These are phyloP conservation scores for Halichoerus grypus DNA, from an alignment of 2,113 vertebrate genomes.

Conservation along the genomic window DNA sequence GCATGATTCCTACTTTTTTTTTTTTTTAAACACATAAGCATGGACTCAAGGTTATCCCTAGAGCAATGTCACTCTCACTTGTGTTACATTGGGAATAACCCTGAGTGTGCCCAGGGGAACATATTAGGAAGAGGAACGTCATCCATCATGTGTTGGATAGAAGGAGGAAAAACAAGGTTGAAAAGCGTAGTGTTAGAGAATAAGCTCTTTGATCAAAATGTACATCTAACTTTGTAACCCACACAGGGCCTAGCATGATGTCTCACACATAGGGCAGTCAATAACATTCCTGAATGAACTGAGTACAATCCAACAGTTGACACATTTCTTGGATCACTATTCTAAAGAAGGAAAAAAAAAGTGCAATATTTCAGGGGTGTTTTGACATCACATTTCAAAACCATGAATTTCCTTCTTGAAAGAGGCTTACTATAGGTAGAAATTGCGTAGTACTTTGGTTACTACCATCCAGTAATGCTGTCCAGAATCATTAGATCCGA, in stretches of 20 bases:
- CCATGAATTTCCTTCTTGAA: not conserved
- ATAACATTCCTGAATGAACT: not conserved
- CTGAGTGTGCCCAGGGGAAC: not conserved
- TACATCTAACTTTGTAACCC: not conserved
- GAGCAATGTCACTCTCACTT: not conserved
- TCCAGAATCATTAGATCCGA: not conserved
- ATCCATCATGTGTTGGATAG: not conserved
- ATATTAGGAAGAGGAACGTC: not conserved
- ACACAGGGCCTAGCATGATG: not conserved
- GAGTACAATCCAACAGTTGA: not conserved
- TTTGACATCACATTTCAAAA: not conserved
- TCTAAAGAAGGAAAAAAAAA: not conserved
- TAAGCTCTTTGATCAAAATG: not conserved
- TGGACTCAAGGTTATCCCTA: not conserved
- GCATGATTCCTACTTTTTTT: not conserved
- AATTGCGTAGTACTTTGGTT: not conserved
- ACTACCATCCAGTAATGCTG: not conserved
- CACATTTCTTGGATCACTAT: not conserved
- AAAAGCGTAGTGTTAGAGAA: not conserved
- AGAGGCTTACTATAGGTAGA: not conserved
- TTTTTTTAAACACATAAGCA: not conserved
- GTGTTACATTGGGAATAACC: not conserved
- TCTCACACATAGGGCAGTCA: not conserved
- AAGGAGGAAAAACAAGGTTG: not conserved
- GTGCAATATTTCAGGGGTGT: not conserved